phyloP scores from a whole-genome alignment of 2,888 invertebrate genomes.

The Slavum lentiscoides region DNA sequence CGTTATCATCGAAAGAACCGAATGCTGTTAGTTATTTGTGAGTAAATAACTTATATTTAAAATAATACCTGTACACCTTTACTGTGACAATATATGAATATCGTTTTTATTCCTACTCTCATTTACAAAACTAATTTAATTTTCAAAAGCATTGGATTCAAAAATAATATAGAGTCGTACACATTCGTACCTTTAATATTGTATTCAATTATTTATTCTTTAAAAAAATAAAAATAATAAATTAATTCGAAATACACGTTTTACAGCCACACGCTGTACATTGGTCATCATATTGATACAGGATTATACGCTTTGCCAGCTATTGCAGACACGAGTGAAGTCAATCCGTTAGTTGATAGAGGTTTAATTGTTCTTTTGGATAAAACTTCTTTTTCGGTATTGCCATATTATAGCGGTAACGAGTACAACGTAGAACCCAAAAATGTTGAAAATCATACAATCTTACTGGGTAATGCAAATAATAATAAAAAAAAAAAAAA shows the following conservation, averaged over 20 bases:
- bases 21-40: conserved; percentile 49
- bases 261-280: conserved; percentile 82
- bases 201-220: not conserved
- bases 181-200: not conserved
- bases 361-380: conserved; percentile 50
- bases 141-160: not conserved
- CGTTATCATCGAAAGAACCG: conserved; percentile 41
- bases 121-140: not conserved
- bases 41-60: conserved; percentile 35
- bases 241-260: conserved; percentile 1
- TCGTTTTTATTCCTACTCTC: too few species aligned
- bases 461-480: conserved; percentile 49
- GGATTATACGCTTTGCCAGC: conserved; percentile 92
- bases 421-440: conserved; percentile 45
- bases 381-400: conserved; percentile 51
- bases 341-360: conserved; percentile 49
- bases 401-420: conserved; percentile 47
- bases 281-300: conserved; percentile 78
- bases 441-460: conserved; percentile 50
- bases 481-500: not conserved
- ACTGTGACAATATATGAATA: too few species aligned
- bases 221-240: conserved; percentile 5
- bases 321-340: conserved; percentile 75
- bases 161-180: not conserved
- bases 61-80: not conserved